phyloP scores from a whole-genome alignment of 1,140 invertebrate genomes.

The Drosophila kurseongensis region DNA sequence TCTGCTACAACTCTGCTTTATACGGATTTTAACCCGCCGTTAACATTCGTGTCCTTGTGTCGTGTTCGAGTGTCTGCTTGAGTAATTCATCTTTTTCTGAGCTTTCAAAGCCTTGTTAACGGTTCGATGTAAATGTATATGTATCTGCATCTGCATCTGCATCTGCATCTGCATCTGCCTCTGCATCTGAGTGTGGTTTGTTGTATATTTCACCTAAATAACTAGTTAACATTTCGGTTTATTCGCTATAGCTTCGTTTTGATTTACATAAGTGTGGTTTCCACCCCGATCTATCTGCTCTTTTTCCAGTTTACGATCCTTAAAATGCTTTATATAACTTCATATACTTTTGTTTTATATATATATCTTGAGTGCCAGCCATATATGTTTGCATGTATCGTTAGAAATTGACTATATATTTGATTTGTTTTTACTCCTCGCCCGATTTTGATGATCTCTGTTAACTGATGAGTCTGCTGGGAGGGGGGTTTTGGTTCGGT shows the following conservation, averaged over 20 bases:
- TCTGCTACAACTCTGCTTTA: conserved; percentile 60
- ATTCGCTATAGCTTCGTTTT: conserved; percentile 54
- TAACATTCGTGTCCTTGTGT: conserved; percentile 51
- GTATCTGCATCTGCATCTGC: conserved; percentile 7
- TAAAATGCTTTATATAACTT: conserved; percentile 59
- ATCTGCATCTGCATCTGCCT: conserved; percentile 13
- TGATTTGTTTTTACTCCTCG: conserved; percentile 61
- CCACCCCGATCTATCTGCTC: conserved; percentile 44
- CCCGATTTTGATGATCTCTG: conserved; percentile 46
- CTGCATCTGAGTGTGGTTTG: conserved; percentile 60
- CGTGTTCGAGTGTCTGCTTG: conserved; percentile 24
- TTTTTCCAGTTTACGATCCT: conserved; percentile 35
- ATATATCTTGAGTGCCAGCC: conserved; percentile 49
- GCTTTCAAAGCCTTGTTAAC: conserved; percentile 53
- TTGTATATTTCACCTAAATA: conserved; percentile 82
- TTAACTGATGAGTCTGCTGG: conserved; percentile 24
- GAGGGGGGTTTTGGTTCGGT: conserved; percentile 2
- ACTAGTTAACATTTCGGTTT: conserved; percentile 81
- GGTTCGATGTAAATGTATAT: conserved; percentile 52
- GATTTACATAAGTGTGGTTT: conserved; percentile 45
- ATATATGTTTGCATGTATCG: conserved; percentile 49
- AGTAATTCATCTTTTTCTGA: conserved; percentile 19
- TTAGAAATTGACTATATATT: conserved; percentile 79
- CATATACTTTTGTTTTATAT: conserved; percentile 53
- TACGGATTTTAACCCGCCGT: conserved; percentile 15